phyloP scores from a whole-genome alignment of 1,140 invertebrate genomes.

The Andricus grossulariae region DNA sequence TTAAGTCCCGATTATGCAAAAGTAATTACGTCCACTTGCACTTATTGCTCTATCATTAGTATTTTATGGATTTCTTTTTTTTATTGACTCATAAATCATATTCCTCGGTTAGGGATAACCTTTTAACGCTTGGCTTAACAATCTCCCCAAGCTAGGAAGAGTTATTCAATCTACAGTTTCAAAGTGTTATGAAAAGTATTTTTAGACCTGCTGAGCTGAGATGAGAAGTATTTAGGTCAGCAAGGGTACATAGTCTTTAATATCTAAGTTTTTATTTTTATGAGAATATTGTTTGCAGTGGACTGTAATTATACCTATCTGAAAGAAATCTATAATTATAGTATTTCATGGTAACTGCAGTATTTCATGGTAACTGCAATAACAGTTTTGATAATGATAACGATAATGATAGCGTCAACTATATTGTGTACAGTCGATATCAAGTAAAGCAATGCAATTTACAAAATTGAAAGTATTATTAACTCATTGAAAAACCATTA shows the following conservation, averaged over 20 bases:
- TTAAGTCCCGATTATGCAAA: constrained; percentile 3
- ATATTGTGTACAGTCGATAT: not conserved
- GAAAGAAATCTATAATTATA: not conserved
- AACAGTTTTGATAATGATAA: not conserved
- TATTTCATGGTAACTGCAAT: not conserved
- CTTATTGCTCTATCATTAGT: constrained; percentile 29
- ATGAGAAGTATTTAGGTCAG: constrained; percentile 18
- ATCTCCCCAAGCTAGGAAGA: not conserved
- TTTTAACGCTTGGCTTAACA: constrained; percentile 12
- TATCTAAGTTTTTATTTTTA: not conserved
- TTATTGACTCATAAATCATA: constrained; percentile 20
- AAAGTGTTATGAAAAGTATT: constrained; percentile 2
- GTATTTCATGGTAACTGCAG: not conserved
- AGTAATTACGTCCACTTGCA: constrained; percentile 21
- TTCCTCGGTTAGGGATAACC: constrained; percentile 15
- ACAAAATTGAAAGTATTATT: too few species aligned
- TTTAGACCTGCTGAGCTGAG: constrained; percentile 23
- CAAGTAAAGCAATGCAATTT: not conserved
- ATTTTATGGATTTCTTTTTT: constrained; percentile 23
- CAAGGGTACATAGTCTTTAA: constrained; percentile 14
- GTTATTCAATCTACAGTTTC: not conserved
- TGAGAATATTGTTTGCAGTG: not conserved
- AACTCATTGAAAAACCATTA: too few species aligned
- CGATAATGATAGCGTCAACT: not conserved
- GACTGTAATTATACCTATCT: constrained; percentile 19